A percentile compares a stretch with the other conserved stretches of the same genome.
Conservation (phyloP, 1,140 invertebrate genomes). For the Mylabris phalerata region DNA sequence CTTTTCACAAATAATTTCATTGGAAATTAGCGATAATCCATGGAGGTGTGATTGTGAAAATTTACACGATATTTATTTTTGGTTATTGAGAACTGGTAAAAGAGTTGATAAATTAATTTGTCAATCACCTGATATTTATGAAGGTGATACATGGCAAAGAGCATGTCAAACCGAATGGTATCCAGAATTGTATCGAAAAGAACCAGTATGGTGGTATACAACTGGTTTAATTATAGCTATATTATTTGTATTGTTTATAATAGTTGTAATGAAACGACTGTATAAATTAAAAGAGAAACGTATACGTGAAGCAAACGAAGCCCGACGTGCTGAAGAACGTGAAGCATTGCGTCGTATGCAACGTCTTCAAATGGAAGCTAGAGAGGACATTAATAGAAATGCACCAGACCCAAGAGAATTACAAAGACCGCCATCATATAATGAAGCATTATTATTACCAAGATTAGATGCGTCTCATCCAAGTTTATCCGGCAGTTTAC, state of each 20-base stretch:
- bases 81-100: constrained; percentile 49
- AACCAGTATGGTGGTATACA: constrained; percentile 56
- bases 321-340: constrained; percentile 33
- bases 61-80: constrained; percentile 53
- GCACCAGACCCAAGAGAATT: constrained; percentile 57
- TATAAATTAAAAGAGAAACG: constrained; percentile 43
- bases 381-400: constrained; percentile 44
- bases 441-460: constrained; percentile 64
- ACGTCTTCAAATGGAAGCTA: constrained; percentile 50
- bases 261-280: constrained; percentile 48
- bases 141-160: constrained; percentile 56
- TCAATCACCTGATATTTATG: constrained; percentile 52
- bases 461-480: constrained; percentile 51
- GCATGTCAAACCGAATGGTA: constrained; percentile 58
- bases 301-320: constrained; percentile 41
- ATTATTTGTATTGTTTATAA: constrained; percentile 43
- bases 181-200: constrained; percentile 36
- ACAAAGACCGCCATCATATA: constrained; percentile 60
- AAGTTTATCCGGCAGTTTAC: constrained; percentile 48
- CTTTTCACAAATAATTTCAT: constrained; percentile 47
- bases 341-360: constrained; percentile 52
- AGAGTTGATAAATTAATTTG: constrained; percentile 51
- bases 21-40: constrained; percentile 58
- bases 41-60: constrained; percentile 63
- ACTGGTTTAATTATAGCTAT: constrained; percentile 49